Evolutionary conservation across 2,113 vertebrate species (phyloP).

Genomic region (Hemibagrus wyckioides): DNA sequence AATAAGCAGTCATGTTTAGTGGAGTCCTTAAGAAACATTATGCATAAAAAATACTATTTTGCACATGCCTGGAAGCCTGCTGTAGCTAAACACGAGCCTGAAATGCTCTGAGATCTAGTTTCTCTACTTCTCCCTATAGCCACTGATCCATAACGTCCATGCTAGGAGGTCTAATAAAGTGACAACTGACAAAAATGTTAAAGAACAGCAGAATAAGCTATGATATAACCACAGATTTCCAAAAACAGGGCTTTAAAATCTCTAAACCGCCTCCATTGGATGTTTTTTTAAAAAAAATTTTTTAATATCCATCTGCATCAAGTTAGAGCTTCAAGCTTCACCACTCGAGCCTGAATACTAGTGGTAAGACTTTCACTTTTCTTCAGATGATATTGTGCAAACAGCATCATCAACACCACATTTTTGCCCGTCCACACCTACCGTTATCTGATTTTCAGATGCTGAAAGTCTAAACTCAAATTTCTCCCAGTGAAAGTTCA

Average conservation of each 20-base stretch:
- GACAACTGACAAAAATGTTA: not conserved
- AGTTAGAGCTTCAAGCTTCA: not conserved
- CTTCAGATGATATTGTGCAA: not conserved
- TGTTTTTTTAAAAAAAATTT: not conserved
- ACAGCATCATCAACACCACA: not conserved
- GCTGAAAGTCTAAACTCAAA: not conserved
- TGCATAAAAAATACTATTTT: not conserved
- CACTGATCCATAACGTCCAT: not conserved
- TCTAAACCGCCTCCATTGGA: not conserved
- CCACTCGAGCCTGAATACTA: not conserved
- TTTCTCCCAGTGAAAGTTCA: not conserved
- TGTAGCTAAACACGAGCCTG: not conserved
- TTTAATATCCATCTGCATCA: slow-evolving; percentile 10
- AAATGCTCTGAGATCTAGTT: not conserved
- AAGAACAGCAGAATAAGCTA: not conserved
- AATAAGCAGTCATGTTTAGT: not conserved
- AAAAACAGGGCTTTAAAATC: not conserved
- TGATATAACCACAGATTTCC: not conserved
- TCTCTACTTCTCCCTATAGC: not conserved
- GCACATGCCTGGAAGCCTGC: not conserved
- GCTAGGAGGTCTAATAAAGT: not conserved
- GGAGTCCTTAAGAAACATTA: not conserved
- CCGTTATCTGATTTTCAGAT: not conserved
- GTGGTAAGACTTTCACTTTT: not conserved
- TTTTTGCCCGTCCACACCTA: slow-evolving; percentile 5